A percentile compares a stretch with the other conserved stretches of the same genome.
Evolutionary conservation across 2,888 invertebrate species (phyloP).

Genomic region (Drosophila kuntzei): DNA sequence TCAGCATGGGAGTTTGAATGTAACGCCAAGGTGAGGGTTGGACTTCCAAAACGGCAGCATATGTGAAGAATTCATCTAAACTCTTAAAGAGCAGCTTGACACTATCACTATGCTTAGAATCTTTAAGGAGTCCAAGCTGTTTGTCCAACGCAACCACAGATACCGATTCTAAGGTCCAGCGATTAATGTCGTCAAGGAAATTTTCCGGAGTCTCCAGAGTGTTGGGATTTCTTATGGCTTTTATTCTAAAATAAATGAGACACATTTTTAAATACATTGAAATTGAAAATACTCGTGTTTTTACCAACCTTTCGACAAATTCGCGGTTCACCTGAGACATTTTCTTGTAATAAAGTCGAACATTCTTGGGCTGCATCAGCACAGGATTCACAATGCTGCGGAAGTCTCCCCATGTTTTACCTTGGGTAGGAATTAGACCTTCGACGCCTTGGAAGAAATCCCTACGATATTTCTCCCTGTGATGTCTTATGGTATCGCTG

Average conservation of each 20-base stretch:
- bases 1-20: conserved; percentile 51
- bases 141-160: conserved; percentile 85
- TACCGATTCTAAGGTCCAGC: conserved; percentile 88
- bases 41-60: conserved; percentile 42
- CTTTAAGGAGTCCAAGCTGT: conserved; percentile 75
- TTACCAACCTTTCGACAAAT: conserved; percentile 65
- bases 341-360: conserved; percentile 86
- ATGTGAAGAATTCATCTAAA: conserved; percentile 53
- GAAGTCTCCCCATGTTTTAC: conserved; percentile 88
- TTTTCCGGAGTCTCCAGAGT: conserved; percentile 84
- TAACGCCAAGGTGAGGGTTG: conserved; percentile 68
- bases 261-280: background rate
- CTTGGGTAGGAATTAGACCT: conserved; percentile 67
- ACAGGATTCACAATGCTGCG: conserved; percentile 89
- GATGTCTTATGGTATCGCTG: conserved; percentile 83
- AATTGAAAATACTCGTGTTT: background rate
- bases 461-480: conserved; percentile 76
- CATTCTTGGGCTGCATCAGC: conserved; percentile 87
- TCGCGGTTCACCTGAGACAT: conserved; percentile 86
- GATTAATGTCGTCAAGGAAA: conserved; percentile 86
- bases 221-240: conserved; percentile 73
- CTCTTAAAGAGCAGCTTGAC: conserved; percentile 59
- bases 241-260: conserved; percentile 74
- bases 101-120: conserved; percentile 42
- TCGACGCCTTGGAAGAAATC: conserved; percentile 72